These are phyloP conservation scores for Neodon shergylaensis DNA, from an alignment of 2,113 vertebrate genomes.

Conservation along the genomic window DNA sequence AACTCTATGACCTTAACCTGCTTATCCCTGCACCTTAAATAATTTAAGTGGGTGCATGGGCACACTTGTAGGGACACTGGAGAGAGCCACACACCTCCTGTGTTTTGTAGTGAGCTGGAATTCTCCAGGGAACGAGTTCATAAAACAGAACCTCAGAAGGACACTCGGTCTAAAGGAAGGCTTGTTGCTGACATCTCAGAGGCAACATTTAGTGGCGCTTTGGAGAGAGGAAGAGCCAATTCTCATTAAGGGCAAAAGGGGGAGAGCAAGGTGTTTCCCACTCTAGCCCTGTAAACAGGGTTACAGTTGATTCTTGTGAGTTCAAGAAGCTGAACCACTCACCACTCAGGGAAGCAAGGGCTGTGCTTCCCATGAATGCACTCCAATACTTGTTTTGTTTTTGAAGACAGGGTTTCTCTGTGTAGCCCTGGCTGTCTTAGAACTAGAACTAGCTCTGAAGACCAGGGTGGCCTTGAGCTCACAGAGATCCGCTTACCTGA, in stretches of 20 bases:
- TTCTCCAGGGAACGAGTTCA: constrained; percentile 15
- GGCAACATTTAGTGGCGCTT: background rate
- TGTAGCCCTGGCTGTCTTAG: background rate
- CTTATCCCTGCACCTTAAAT: background rate
- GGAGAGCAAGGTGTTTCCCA: background rate
- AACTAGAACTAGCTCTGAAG: background rate
- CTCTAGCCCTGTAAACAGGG: background rate
- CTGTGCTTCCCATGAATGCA: background rate
- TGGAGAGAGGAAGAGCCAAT: background rate
- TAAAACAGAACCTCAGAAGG: constrained; percentile 13
- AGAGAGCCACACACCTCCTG: background rate
- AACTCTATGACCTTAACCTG: background rate
- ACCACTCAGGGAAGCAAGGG: background rate
- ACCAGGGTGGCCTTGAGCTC: background rate
- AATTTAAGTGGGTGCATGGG: background rate
- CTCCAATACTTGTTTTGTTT: background rate
- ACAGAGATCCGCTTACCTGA: background rate
- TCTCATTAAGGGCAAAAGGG: background rate
- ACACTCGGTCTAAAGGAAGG: background rate
- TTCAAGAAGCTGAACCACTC: background rate
- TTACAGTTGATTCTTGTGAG: background rate
- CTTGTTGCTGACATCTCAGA: background rate
- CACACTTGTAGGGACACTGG: background rate
- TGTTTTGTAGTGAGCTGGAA: background rate
- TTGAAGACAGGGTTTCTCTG: background rate